Base-by-base conservation (phyloP, 2,797 vertebrate species). In the Oreochromis grahami region DNA sequence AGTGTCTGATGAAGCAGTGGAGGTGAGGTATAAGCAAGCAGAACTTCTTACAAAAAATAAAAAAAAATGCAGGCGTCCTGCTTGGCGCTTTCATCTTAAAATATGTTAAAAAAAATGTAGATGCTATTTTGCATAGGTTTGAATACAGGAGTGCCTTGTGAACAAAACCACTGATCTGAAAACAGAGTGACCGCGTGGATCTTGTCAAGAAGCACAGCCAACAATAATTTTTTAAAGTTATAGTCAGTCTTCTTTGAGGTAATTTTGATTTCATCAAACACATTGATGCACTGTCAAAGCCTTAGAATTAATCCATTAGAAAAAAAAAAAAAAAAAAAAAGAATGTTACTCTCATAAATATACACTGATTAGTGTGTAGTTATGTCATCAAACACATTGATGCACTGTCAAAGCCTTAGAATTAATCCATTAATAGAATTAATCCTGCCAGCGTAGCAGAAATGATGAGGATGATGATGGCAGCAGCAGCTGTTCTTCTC, bases 91-190 rank as follows among this genome's bases (percentile, higher is more conserved):
- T 53, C 51, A 53, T 53, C n/a, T 53, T 21, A 24, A 5, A 12
- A 11, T 56, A 56, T 5, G 11, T 26, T 3, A 8, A 17, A 15
- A 7, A 3, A 5, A 3, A 45, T 0, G 5, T 2, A 17, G 14
- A 56, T 24, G 53, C 3, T 26, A 55, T 36, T 41, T 68, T 68
- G 63, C 63, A 68, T 68, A 43, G 38, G 21, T 68, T 24, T 68
- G 36, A 24, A 68, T 24, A 68, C 13, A 43, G 3, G 36, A 24
- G 13, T 68, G 38, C 3, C 63, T 43, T 68, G 13, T 6, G 38
- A 43, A 68, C 63, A 43, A 68, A 41, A 65, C 15, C 56, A 58
- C 56, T 58, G 29, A 58, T 10, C 8, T 58, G 56, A 34, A 58
- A 34, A 58, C n/a, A 68, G n/a, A 43, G 36, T 43, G n/a, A 43